A percentile compares a stretch with the other conserved stretches of the same genome.
phyloP scores from a whole-genome alignment of 2,888 invertebrate genomes.

The Noctua janthe region DNA sequence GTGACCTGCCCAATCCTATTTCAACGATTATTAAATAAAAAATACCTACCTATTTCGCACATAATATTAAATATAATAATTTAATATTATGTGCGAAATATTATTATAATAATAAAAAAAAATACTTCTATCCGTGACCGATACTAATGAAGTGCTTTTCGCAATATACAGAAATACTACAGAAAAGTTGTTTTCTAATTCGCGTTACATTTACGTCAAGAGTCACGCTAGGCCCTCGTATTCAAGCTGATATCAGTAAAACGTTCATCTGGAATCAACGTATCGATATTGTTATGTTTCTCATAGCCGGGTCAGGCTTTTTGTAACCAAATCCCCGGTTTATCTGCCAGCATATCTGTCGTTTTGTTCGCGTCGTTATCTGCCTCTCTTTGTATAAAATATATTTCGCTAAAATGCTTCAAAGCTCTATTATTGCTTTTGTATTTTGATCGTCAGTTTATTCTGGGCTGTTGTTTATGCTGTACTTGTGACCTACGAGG shows the following conservation, averaged over 20 bases:
- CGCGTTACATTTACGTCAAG: background rate
- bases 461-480: background rate
- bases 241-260: background rate
- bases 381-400: constrained; percentile 11
- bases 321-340: constrained; percentile 45
- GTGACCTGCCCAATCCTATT: too few relatives aligned
- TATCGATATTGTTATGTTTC: background rate
- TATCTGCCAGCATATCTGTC: constrained; percentile 16
- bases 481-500: background rate
- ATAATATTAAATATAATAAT: background rate
- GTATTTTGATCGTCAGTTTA: background rate
- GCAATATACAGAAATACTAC: background rate
- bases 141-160: background rate
- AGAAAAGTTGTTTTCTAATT: background rate
- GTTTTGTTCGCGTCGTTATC: constrained; percentile 6
- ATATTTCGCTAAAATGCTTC: background rate
- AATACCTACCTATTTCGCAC: background rate
- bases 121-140: background rate
- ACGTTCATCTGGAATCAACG: constrained; percentile 5
- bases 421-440: constrained; percentile 8
- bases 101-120: too few relatives aligned
- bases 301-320: constrained; percentile 19
- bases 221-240: background rate
- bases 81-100: too few relatives aligned
- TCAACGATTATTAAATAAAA: background rate